Conservation (phyloP, 2,113 vertebrate genomes). For the Gymnorhina tibicen region DNA sequence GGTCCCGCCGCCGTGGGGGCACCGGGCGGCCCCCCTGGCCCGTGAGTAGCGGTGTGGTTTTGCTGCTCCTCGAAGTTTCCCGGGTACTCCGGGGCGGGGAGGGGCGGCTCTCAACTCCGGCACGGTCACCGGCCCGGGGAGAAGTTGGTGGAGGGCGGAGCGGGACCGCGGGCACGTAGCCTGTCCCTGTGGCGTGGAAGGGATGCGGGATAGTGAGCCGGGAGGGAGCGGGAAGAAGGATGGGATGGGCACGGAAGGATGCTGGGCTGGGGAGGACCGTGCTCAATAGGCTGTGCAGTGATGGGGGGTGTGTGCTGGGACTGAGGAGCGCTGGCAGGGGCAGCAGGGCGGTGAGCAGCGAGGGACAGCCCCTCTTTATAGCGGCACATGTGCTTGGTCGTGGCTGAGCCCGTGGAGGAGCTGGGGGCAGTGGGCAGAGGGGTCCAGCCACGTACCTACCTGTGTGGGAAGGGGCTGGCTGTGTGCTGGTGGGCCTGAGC, state of each 20-base stretch:
- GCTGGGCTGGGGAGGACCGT: not conserved
- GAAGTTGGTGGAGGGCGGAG: not conserved
- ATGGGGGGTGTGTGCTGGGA: not conserved
- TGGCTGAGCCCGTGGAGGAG: not conserved
- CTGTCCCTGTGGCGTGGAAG: not conserved
- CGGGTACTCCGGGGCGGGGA: not conserved
- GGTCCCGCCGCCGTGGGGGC: not conserved
- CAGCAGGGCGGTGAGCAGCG: no score
- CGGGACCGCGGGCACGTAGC: not conserved
- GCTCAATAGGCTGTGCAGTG: not conserved
- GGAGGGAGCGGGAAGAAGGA: not conserved
- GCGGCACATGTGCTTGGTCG: not conserved
- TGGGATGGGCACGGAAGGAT: not conserved
- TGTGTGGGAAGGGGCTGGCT: not conserved
- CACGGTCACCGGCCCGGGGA: not conserved
- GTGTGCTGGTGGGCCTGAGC: not conserved
- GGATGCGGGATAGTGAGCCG: not conserved
- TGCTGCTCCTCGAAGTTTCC: not conserved
- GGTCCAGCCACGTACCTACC: accelerated
- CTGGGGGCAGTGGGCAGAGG: not conserved
- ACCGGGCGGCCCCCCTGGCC: not conserved
- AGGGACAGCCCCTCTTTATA: not conserved
- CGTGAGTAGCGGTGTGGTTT: slow-evolving; percentile 33
- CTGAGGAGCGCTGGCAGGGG: not conserved
- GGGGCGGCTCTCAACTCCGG: not conserved